Base-by-base conservation (phyloP, 2,888 invertebrate species). In the Anagyrus pseudococci region DNA sequence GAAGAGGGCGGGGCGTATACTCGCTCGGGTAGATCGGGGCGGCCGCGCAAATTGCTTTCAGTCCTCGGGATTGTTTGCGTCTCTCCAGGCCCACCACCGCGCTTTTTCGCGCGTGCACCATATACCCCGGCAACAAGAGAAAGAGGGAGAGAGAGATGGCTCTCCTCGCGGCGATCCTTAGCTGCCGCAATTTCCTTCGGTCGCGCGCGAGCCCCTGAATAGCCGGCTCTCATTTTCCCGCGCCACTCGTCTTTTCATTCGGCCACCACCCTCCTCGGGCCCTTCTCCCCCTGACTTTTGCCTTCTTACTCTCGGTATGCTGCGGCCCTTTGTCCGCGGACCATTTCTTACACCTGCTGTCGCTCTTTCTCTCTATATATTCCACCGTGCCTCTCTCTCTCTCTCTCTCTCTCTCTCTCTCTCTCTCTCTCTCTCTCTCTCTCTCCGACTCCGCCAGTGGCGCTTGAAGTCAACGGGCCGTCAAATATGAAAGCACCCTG, bases 11-110 rank as follows among this genome's bases (percentile, higher is more conserved):
- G 75, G 76, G 74, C 75, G 75, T 73, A 71, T 73, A 71, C 67
- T n/a, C n/a, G n/a, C n/a, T n/a, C n/a, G n/a, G n/a, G n/a, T n/a
- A n/a, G n/a, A n/a, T n/a, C n/a, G n/a, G n/a, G n/a, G n/a, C n/a
- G 68, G 69, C 69, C 69, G 69, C 56, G 59, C 72, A 77, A 77
- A 77, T 77, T 76, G 76, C 74, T 76, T 76, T 75, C 71, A 71
- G 71, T 66, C 53, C 68, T 60, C 41, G 46, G 62, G 60, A 75
- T 70, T 76, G 74, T 73, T 75, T 76, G 72, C 73, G 72, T 73
- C 69, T 53, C 52, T 19, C 15, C 53, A 37, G 4, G 29, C 10
- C 6, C 10, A 29, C 29, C 10, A 10, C 15, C 8, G 10, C 33
- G 4, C 3, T 8, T 37, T 4, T 37, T 37, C 3, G 33, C 33